Conservation (phyloP, 2,113 vertebrate genomes). For the Hippocampus comes region DNA sequence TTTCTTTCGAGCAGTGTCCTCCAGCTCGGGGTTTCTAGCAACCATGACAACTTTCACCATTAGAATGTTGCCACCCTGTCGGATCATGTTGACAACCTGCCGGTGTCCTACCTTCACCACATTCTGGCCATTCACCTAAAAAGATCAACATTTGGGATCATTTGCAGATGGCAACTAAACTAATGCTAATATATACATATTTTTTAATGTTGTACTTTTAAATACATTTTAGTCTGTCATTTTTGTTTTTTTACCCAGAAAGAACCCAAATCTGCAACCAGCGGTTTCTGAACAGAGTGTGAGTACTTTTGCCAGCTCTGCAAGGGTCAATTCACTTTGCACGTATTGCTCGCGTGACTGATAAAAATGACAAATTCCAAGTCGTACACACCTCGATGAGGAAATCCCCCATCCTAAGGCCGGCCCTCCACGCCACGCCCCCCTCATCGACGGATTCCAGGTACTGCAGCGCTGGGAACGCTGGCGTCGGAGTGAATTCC, state of each 20-base stretch:
- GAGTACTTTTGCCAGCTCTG: too few species aligned
- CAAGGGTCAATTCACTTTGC: not conserved
- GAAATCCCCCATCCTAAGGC: constrained; percentile 91
- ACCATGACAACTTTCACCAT: constrained; percentile 96
- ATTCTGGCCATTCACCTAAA: constrained; percentile 86
- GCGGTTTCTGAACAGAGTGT: too few species aligned
- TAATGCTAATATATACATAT: too few species aligned
- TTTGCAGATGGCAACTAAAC: not conserved
- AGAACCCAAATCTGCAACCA: too few species aligned
- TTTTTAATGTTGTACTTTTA: too few species aligned
- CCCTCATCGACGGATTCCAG: constrained; percentile 91
- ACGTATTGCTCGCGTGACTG: not conserved
- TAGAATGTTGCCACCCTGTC: constrained; percentile 88
- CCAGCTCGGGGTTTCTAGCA: constrained; percentile 86
- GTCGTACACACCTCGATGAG: constrained; percentile 82
- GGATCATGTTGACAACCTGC: constrained; percentile 93
- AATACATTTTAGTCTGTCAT: too few species aligned
- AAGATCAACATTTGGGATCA: constrained; percentile 7
- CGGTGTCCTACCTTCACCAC: constrained; percentile 92
- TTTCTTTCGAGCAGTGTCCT: constrained; percentile 84
- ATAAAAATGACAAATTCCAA: not conserved
- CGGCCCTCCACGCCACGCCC: constrained; percentile 87
- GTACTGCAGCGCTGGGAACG: constrained; percentile 90
- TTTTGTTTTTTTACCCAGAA: too few species aligned
- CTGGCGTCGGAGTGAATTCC: constrained; percentile 89